phyloP scores from a whole-genome alignment of 2,888 invertebrate genomes.

The Polymixis lichenea region DNA sequence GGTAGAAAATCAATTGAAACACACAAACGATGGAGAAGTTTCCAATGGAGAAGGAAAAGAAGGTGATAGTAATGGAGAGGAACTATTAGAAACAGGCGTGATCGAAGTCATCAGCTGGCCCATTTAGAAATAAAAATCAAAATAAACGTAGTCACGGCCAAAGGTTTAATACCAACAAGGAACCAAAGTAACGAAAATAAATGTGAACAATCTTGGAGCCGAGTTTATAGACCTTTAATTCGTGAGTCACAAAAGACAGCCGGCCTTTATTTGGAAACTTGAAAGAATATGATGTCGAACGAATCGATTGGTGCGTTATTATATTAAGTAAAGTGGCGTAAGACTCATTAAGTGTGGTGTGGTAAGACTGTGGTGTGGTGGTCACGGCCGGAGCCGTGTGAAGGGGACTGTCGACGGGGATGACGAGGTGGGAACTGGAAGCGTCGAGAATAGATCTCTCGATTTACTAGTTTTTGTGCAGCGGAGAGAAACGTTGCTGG shows the following conservation, averaged over 20 bases:
- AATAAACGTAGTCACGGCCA: background rate
- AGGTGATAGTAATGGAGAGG: background rate
- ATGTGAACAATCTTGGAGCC: slow-evolving; percentile 21
- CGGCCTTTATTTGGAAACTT: slow-evolving; percentile 57
- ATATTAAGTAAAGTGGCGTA: slow-evolving; percentile 53
- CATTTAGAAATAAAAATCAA: no score
- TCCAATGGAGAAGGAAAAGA: background rate
- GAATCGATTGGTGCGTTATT: slow-evolving; percentile 46
- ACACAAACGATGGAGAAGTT: no score
- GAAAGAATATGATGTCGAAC: slow-evolving; percentile 38
- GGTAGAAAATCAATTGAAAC: background rate
- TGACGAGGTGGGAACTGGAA: slow-evolving; percentile 48
- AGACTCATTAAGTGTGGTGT: slow-evolving; percentile 50
- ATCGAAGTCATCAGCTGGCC: no score
- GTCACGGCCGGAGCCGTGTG: slow-evolving; percentile 55
- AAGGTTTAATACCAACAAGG: background rate
- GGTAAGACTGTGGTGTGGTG: slow-evolving; percentile 42
- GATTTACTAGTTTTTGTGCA: slow-evolving; percentile 52
- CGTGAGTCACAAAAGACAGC: slow-evolving; percentile 47
- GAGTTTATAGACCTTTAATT: slow-evolving; percentile 41
- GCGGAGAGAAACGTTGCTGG: slow-evolving; percentile 47
- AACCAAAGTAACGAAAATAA: slow-evolving; percentile 35
- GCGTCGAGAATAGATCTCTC: slow-evolving; percentile 47
- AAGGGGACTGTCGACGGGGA: slow-evolving; percentile 51
- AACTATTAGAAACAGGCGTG: no score